These are phyloP conservation scores for Hyla sarda DNA, from an alignment of 2,113 vertebrate genomes.

Conservation along the genomic window DNA sequence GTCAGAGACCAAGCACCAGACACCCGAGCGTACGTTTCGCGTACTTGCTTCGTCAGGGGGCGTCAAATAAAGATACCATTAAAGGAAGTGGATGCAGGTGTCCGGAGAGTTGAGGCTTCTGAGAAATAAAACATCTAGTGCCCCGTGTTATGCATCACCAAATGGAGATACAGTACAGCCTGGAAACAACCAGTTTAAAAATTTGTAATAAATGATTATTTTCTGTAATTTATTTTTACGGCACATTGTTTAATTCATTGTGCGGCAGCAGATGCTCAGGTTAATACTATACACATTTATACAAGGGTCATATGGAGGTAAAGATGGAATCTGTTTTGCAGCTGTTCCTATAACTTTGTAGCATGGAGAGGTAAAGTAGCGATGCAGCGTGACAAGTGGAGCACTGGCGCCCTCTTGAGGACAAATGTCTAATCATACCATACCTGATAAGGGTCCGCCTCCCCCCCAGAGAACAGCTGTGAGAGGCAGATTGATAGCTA, in stretches of 20 bases:
- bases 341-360: neutral
- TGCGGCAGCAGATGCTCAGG: neutral
- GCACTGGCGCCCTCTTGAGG: conserved; percentile 22
- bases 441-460: neutral
- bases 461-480: neutral
- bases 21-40: too few species aligned
- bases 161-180: too few species aligned
- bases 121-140: too few species aligned
- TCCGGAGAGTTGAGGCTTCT: too few species aligned
- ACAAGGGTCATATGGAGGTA: neutral
- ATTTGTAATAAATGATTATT: neutral
- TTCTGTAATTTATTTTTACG: neutral
- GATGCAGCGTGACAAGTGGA: neutral
- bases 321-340: conserved; percentile 26
- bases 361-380: neutral
- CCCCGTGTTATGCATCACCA: too few species aligned
- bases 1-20: too few species aligned
- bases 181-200: neutral
- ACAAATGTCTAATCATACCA: neutral
- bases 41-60: too few species aligned
- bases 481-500: neutral
- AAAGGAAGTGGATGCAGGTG: too few species aligned
- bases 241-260: neutral
- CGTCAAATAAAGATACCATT: too few species aligned
- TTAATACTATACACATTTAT: neutral